A percentile compares a stretch with the other conserved stretches of the same genome.
These are phyloP conservation scores for Gavia stellata DNA, from an alignment of 2,113 vertebrate genomes.

Conservation along the genomic window DNA sequence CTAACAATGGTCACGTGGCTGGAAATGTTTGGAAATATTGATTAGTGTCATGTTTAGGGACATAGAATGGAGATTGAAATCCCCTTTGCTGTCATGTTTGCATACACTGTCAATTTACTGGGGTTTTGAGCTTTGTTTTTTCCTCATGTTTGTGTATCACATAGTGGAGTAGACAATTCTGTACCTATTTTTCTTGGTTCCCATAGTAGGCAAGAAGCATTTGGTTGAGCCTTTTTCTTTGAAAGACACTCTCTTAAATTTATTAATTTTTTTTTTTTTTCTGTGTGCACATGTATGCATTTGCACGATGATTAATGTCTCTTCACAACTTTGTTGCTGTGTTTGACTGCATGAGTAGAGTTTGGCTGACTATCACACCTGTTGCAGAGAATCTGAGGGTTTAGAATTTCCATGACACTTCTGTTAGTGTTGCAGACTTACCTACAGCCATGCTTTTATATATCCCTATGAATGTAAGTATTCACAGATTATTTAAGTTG, in stretches of 20 bases:
- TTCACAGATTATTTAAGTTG: neutral
- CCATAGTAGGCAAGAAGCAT: neutral
- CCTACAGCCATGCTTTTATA: neutral
- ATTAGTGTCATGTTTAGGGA: neutral
- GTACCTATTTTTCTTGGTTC: neutral
- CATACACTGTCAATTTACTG: neutral
- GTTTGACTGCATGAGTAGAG: neutral
- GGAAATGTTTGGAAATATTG: neutral
- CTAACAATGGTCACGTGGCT: neutral
- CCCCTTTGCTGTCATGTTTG: neutral
- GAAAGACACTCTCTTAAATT: neutral
- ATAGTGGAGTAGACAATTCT: neutral
- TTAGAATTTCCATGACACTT: neutral
- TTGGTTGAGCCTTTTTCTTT: neutral
- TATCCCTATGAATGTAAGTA: neutral
- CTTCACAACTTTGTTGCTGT: neutral
- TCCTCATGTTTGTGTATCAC: neutral
- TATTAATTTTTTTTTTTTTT: neutral
- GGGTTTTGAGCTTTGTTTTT: neutral
- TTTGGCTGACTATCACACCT: neutral
- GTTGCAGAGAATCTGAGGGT: neutral
- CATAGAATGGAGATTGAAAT: neutral
- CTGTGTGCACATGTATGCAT: neutral
- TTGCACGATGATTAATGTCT: neutral
- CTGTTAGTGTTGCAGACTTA: neutral